phyloP scores from a whole-genome alignment of 2,113 vertebrate species.

The Lutjanus erythropterus region DNA sequence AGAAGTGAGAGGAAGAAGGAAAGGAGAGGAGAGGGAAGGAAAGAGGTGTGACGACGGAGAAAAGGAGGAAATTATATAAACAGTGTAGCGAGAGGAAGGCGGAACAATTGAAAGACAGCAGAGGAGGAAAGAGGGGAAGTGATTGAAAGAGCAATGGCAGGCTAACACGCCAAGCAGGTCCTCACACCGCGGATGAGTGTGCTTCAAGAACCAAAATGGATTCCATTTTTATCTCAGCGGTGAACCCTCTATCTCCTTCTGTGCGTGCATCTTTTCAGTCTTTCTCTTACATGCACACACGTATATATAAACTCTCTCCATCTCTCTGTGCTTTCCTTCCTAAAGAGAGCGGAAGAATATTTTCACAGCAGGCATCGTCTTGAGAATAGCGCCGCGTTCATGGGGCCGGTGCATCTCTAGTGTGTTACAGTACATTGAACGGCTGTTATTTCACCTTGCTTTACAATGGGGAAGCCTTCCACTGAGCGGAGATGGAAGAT shows the following conservation, averaged over 20 bases:
- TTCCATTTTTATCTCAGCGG: constrained; percentile 81
- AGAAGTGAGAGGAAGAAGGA: constrained; percentile 83
- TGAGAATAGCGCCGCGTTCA: constrained; percentile 49
- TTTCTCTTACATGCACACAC: constrained; percentile 13
- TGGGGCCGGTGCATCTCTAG: constrained; percentile 52
- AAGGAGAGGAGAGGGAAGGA: constrained; percentile 78
- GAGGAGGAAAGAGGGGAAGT: constrained; percentile 54
- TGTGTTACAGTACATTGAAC: constrained; percentile 67
- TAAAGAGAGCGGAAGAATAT: constrained; percentile 68
- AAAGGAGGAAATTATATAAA: constrained; percentile 54
- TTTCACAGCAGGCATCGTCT: constrained; percentile 70
- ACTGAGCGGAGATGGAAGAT: constrained; percentile 57
- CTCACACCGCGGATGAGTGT: constrained; percentile 66
- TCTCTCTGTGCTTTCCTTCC: constrained; percentile 28
- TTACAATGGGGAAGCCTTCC: constrained; percentile 61
- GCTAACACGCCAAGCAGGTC: constrained; percentile 56
- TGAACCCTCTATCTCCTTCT: constrained; percentile 67
- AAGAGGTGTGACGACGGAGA: constrained; percentile 80
- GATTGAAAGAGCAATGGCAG: constrained; percentile 62
- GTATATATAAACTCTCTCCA: constrained; percentile 21
- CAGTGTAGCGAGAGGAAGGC: constrained; percentile 39
- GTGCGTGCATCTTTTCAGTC: constrained; percentile 50
- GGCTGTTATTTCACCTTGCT: constrained; percentile 67
- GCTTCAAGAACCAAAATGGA: constrained; percentile 81
- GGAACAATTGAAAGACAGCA: constrained; percentile 59